Percentiles rank a stretch among this genome's conserved stretches.
phyloP scores from a whole-genome alignment of 2,113 vertebrate genomes.

The human (Homo sapiens) region DNA sequence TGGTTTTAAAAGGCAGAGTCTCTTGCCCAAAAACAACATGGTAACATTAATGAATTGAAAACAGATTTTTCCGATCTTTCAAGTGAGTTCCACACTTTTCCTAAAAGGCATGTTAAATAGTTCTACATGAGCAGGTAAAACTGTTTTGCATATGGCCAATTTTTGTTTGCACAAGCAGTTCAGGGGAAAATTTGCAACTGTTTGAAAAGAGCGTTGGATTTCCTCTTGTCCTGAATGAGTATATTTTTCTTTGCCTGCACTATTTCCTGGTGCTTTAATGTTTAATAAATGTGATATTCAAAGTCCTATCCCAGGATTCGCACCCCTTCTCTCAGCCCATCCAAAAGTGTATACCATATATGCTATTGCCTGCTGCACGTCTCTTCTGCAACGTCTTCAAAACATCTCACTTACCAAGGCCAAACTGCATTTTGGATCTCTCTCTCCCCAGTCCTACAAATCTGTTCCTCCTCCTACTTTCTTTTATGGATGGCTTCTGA shows the following conservation, averaged over 20 bases:
- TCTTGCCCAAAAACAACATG: constrained; percentile 5
- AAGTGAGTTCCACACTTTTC: constrained; percentile 53
- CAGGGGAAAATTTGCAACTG: not conserved
- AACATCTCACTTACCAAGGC: not conserved
- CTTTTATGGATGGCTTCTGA: not conserved
- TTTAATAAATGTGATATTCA: not conserved
- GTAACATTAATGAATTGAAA: constrained; percentile 74
- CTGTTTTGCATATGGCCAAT: constrained; percentile 49
- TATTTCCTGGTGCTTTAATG: not conserved
- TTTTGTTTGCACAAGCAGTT: constrained; percentile 49
- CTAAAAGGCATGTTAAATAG: constrained; percentile 52
- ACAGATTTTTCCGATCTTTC: constrained; percentile 70
- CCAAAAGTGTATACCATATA: fast-evolving
- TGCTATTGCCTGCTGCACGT: not conserved
- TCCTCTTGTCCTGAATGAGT: not conserved
- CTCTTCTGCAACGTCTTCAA: not conserved
- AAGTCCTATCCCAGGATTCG: not conserved
- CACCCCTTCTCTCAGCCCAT: not conserved
- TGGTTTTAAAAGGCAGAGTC: constrained; percentile 66
- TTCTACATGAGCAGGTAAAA: not conserved
- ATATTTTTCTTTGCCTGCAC: not conserved
- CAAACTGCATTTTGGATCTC: not conserved
- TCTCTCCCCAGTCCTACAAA: not conserved
- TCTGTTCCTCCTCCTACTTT: not conserved
- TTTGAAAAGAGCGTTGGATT: not conserved